phyloP scores from a whole-genome alignment of 2,797 vertebrate species.

The Alfaro cultratus region DNA sequence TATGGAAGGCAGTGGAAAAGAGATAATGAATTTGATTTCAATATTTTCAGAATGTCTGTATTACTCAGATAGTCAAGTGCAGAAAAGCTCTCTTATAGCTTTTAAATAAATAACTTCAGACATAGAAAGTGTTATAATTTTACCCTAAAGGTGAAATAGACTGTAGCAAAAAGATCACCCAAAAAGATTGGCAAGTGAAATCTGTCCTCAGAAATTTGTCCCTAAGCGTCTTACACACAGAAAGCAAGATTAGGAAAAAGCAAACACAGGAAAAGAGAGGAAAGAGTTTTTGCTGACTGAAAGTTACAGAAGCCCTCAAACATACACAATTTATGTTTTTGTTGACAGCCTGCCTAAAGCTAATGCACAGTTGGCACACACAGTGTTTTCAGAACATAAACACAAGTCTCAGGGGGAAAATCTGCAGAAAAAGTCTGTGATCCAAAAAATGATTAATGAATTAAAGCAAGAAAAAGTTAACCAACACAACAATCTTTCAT shows the following conservation, averaged over 20 bases:
- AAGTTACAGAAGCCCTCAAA: constrained; percentile 2
- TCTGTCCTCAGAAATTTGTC: neutral
- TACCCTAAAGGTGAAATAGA: neutral
- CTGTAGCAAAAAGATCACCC: neutral
- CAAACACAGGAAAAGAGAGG: neutral
- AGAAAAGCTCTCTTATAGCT: neutral
- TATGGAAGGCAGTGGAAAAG: neutral
- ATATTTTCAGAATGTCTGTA: neutral
- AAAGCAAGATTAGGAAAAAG: neutral
- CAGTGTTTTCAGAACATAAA: constrained; percentile 1
- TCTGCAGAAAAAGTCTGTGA: neutral
- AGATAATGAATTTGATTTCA: neutral
- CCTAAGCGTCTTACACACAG: neutral
- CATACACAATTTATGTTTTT: neutral
- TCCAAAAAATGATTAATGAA: neutral
- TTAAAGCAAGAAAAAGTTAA: neutral
- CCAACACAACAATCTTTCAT: neutral
- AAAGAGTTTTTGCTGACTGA: constrained; percentile 14
- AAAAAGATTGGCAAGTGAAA: neutral
- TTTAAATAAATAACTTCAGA: neutral
- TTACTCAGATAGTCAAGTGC: neutral
- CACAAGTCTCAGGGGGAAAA: neutral
- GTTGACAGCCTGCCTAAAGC: neutral
- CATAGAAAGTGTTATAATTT: neutral
- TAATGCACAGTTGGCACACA: neutral